Evolutionary conservation across 2,797 vertebrate species (phyloP), one percentile per base, ranked within the genome.

Genomic region (Eulemur coronatus): DNA sequence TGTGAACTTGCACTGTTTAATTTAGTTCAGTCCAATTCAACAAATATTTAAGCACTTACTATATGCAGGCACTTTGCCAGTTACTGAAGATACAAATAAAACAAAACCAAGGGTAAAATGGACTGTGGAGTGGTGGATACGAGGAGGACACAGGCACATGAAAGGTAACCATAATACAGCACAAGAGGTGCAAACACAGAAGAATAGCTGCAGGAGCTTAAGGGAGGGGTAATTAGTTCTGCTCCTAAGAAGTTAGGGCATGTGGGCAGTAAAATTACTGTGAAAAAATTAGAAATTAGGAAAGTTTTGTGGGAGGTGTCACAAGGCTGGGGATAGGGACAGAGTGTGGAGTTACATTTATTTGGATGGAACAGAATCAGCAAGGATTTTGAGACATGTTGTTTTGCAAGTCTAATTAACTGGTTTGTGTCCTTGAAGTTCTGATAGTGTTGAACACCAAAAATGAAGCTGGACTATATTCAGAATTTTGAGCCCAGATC

Each of bases 131-230:
- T 5, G 26, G 24, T 46, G 12, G 41, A 28, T 1, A 18, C 18
- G 52, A 91, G 26, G 13, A 24, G 26, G 13, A 33, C 14, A 35
- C 1, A 17, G 43, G 20, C 4, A 24, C 9, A 10, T 24, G 14
- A 61, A 20, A 20, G 28, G 33, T 7, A 48, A 10, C 12, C 28
- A 0, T 22, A 14, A 3, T 1, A 35, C 0, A 10, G 57, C 24
- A 7, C 5, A 0, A 2, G 2, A 18, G 17, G 17, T 4, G 17
- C 0, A 3, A 72, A 48, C 7, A 22, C 13, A 2, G n/a, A 43
- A 24, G n/a, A 70, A 4, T 14, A 28, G 7, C 52, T 30, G 1
- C 10, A 26, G 10, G 12, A 7, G 2, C 17, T 18, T 2, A 15
- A 26, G 5, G 5, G 9, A 33, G 3, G 48, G 12, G 14, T n/a